A percentile compares a stretch with the other conserved stretches of the same genome.
Evolutionary conservation across 2,797 vertebrate species (phyloP).

Genomic region (Lithobates sylvaticus): DNA sequence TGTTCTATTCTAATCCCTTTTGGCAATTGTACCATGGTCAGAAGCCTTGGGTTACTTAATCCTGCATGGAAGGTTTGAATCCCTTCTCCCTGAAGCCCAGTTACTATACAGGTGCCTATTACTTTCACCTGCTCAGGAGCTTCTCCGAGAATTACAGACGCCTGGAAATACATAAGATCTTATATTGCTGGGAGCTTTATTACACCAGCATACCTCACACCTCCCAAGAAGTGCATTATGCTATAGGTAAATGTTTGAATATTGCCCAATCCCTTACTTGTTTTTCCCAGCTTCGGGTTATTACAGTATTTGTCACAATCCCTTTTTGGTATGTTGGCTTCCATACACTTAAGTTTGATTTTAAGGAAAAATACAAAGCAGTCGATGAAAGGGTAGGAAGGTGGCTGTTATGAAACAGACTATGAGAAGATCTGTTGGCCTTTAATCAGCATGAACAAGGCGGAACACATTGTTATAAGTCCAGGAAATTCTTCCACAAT

Average conservation of each 20-base stretch:
- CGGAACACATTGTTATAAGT: constrained; percentile 6
- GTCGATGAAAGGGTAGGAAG: not conserved
- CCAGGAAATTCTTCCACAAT: constrained; percentile 41
- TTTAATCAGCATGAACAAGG: constrained; percentile 4
- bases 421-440: constrained; percentile 8
- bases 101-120: not conserved
- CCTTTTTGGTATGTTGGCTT: not conserved
- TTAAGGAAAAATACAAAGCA: not conserved
- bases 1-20: not conserved
- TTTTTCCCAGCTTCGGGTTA: not conserved
- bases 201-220: not conserved
- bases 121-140: not conserved
- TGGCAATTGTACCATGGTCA: not conserved
- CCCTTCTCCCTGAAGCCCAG: not conserved
- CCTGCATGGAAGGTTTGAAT: not conserved
- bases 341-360: not conserved
- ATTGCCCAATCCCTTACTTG: no score
- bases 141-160: not conserved
- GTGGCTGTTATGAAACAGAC: not conserved
- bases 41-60: not conserved
- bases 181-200: not conserved
- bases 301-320: not conserved
- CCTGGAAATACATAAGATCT: not conserved
- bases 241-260: no score
- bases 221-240: not conserved